phyloP scores from a whole-genome alignment of 1,140 invertebrate genomes.

The Procambarus virginalis region DNA sequence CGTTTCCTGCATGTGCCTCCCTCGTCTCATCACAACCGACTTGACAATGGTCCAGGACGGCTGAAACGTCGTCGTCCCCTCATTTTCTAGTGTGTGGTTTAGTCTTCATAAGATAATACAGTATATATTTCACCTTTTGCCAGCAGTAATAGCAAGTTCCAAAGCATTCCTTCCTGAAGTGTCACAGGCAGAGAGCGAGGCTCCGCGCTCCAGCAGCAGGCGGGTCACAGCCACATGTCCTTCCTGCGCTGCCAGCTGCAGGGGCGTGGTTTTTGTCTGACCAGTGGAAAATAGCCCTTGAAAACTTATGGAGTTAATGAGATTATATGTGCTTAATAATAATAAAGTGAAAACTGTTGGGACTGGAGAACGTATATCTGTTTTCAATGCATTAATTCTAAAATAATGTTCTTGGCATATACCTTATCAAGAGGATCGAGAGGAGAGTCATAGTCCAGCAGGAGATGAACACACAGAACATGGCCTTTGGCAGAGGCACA shows the following conservation, averaged over 20 bases:
- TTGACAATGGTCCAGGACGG: too few species aligned
- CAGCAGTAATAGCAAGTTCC: constrained; percentile 75
- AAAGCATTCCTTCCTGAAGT: constrained; percentile 75
- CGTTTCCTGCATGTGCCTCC: neutral
- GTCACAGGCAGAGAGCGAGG: constrained; percentile 76
- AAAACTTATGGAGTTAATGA: too few species aligned
- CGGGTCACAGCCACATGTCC: constrained; percentile 86
- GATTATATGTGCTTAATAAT: too few species aligned
- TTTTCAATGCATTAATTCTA: too few species aligned
- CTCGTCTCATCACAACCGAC: neutral
- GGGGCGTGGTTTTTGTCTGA: constrained; percentile 82
- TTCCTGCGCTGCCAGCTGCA: constrained; percentile 94
- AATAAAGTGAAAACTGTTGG: too few species aligned
- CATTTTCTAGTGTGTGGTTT: too few species aligned
- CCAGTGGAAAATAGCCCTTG: too few species aligned
- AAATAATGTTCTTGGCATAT: neutral
- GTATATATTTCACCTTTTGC: constrained; percentile 52
- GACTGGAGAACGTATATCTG: too few species aligned
- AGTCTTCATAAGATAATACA: neutral
- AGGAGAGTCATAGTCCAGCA: constrained; percentile 73
- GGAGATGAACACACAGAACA: constrained; percentile 73
- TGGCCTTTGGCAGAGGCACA: constrained; percentile 76
- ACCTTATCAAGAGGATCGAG: constrained; percentile 71
- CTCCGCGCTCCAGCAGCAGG: constrained; percentile 86
- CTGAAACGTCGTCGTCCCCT: too few species aligned